phyloP scores from a whole-genome alignment of 2,888 invertebrate species.

The Cosmopolites sordidus region DNA sequence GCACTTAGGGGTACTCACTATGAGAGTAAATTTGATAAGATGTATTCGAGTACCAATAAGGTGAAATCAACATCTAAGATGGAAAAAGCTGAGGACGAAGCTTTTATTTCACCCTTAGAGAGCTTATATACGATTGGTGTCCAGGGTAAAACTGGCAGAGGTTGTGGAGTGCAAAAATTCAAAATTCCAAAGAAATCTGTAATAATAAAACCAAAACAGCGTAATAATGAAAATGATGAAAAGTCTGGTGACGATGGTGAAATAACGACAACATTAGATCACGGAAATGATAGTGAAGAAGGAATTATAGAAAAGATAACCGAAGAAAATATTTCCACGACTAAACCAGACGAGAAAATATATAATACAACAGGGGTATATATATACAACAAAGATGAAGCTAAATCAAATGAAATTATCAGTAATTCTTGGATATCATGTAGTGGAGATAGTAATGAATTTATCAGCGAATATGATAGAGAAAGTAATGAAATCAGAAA shows the following conservation, averaged over 20 bases:
- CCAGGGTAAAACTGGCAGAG: slow-evolving; percentile 47
- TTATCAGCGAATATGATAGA: slow-evolving; percentile 23
- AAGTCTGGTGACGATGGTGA: neutral
- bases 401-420: neutral
- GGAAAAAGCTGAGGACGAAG: slow-evolving; percentile 32
- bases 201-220: no score
- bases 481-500: no score
- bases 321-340: slow-evolving; percentile 7
- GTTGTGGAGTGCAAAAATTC: slow-evolving; percentile 52
- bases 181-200: slow-evolving; percentile 54
- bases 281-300: slow-evolving; percentile 11
- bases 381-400: neutral
- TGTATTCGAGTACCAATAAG: slow-evolving; percentile 29
- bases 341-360: neutral
- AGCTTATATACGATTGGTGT: slow-evolving; percentile 49
- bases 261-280: neutral
- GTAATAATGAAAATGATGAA: neutral
- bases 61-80: slow-evolving; percentile 20
- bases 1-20: neutral
- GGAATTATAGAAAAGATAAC: neutral
- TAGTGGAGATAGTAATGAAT: slow-evolving; percentile 3
- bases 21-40: slow-evolving; percentile 28
- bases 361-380: neutral
- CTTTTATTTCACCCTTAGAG: slow-evolving; percentile 50
- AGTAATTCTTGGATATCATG: no score